Base-by-base conservation (phyloP, 1,140 invertebrate genomes). In the Pseudomyrmex cubaensis region DNA sequence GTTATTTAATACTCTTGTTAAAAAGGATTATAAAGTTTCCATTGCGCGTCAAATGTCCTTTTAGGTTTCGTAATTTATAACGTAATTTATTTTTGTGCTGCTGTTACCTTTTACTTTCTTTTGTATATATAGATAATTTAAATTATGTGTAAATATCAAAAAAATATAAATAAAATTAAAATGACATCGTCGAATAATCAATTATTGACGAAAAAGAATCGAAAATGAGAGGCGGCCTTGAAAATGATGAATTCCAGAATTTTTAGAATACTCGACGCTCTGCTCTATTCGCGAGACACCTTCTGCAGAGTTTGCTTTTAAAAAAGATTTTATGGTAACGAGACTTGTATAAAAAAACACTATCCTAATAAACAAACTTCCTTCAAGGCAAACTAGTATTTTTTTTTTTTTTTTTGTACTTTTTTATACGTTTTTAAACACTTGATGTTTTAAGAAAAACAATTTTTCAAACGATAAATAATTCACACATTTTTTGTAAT, bases 231-330 rank as follows among this genome's bases (percentile, higher is more conserved):
- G 44, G 52, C 3, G 54, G 44, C 76, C 76, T n/a, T 80, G 76
- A 80, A 59, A 80, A 61, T 48, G 22, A 80, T 57, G 44, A 78
- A 44, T 25, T 59, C 46, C 52, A 80, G 64, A 57, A 80, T 80
- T 80, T 80, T 72, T 72, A 59, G 20, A 70, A 50, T 80, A 80
- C 3, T 22, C 63, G 20, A 7, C 8, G 2, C 3, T 20, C 44
- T 56, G n/a, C 35, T 63, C 15, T 75, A 57, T 70, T 13, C 64
- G 35, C 20, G 75, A 25, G 20, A 59, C 20, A 57, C 20, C 48
- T 12, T 50, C 2, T 59, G 10, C 10, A 35, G 17, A 48, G n/a
- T 59, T 9, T 52, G 22, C n/a, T 72, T 80, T 50, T 15, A 44
- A 20, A 70, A 17, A 1, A 22, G 20, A 78, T 59, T 70, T 25